Percentiles rank a stretch among this genome's conserved stretches.
phyloP scores from a whole-genome alignment of 1,140 invertebrate genomes.

The Aphaenogaster ashmeadi region DNA sequence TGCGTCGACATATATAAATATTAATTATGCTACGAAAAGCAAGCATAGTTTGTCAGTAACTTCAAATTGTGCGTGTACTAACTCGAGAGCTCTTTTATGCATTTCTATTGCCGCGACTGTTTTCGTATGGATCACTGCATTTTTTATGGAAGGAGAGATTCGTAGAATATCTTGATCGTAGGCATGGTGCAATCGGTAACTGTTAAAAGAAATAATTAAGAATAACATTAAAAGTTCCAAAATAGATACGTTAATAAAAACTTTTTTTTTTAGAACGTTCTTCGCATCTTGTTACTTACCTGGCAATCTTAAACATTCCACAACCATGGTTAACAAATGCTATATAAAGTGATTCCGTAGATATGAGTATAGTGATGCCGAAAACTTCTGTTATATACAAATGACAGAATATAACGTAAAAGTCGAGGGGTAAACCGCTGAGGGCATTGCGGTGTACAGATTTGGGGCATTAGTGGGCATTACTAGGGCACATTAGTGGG shows the following conservation, averaged over 20 bases:
- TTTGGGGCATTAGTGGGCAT: no score
- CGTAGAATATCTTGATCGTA: neutral
- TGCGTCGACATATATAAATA: neutral
- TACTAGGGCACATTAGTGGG: no score
- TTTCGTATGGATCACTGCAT: neutral
- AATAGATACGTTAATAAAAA: neutral
- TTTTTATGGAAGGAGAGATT: neutral
- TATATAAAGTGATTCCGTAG: slow-evolving; percentile 23
- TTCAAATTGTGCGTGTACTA: neutral
- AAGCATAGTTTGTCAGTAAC: neutral
- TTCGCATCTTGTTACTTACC: neutral
- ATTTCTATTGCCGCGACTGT: neutral
- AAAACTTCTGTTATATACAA: slow-evolving; percentile 36
- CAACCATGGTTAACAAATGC: neutral
- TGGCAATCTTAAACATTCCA: slow-evolving; percentile 28
- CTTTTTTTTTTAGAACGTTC: neutral
- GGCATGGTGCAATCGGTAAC: slow-evolving; percentile 1
- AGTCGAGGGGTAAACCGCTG: no score
- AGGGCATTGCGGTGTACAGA: no score
- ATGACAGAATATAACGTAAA: slow-evolving; percentile 45
- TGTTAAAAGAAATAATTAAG: neutral
- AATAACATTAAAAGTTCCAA: neutral
- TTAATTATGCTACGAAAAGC: neutral
- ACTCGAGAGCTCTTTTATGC: slow-evolving; percentile 23
- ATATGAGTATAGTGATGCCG: slow-evolving; percentile 57